Evolutionary conservation across 2,113 vertebrate species (phyloP), one percentile per base, ranked within the genome.

Genomic region (Epinephelus cyanopodus): DNA sequence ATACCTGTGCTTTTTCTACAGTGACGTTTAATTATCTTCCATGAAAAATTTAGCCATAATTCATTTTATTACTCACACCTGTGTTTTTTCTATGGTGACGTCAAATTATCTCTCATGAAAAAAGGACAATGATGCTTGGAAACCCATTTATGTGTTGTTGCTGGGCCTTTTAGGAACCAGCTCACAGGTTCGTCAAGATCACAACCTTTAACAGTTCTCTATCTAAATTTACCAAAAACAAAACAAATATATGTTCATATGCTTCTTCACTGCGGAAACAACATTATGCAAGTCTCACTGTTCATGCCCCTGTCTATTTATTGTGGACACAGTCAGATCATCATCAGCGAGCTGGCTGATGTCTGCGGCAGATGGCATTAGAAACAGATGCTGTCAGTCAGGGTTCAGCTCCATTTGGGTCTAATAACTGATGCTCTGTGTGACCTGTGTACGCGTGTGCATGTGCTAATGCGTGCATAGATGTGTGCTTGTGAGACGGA

Each of bases 311-410:
- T 0, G 9, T 84, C 18, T 54, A 19, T 81, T 72, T 65, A 65
- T 60, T 71, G 73, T 58, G 52, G 47, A 63, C 33, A 12, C 27
- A 60, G 58, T 74, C 65, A 13, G 62, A 21, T 23, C 53, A 50
- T 45, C 68, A 74, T 37, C 47, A 27, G 67, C 70, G 69, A 50
- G 71, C 37, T 12, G 65, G 29, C 78, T 75, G 80, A 86, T 84
- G 83, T 76, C 76, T 82, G 82, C 19, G 29, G 74, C 92, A 91
- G 91, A 91, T 90, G 87, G 90, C 83, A 81, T 86, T 76, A 74
- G 77, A 83, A 91, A 86, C 87, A 92, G 80, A 93, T 89, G 84
- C 67, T 74, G 65, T 87, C 85, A 87, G 87, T 85, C 82, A 79
- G 65, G 60, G 78, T 78, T 87, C 71, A 87, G 54, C 84, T 84